Base-by-base conservation (phyloP, 2,888 invertebrate genomes). In the Apoderus coryli region DNA sequence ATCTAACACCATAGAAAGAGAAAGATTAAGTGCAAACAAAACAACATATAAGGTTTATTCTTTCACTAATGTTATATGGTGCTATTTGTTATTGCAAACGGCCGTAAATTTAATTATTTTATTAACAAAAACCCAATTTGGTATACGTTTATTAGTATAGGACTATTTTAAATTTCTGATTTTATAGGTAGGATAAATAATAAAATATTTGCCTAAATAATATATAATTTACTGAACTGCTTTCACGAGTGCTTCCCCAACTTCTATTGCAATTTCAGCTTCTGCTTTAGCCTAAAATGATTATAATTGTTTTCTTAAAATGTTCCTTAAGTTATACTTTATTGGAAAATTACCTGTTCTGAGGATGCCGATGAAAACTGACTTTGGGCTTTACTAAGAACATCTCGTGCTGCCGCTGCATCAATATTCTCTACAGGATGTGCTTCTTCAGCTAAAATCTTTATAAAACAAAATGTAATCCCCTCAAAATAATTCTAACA, bases 371-470 rank as follows among this genome's bases (percentile, higher is more conserved):
- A 75, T 33, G 64, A 65, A 14, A 86, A 53, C 54, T 82, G 73
- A 33, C 77, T 76, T 56, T 90, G 86, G 7, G 90, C 90, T 61
- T 85, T 77, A 50, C 63, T 68, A 26, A 93, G 64, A 25, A 84
- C 67, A 44, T 90, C 89, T 49, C 77, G 74, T 23, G 88, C 84
- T 28, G 86, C 85, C 31, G 67, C 58, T 26, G 64, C 57, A 61
- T 96, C 95, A 37, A 96, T 57, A 47, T 71, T 69, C 44, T 86
- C 89, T 25, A 95, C 50, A 7, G 75, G 73, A 48, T 85, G 86
- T 6, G 93, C 95, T 64, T 96, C 96, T 61, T 96, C 95, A 16
- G 95, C 95, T 42, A 96, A 63, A 30, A 92, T 74, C 75, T 89
- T 61, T 13, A 65, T 39, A 34, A 33, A 24, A 28, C 3, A 10